phyloP scores from a whole-genome alignment of 2,113 vertebrate genomes.

The Malaclemys terrapin region DNA sequence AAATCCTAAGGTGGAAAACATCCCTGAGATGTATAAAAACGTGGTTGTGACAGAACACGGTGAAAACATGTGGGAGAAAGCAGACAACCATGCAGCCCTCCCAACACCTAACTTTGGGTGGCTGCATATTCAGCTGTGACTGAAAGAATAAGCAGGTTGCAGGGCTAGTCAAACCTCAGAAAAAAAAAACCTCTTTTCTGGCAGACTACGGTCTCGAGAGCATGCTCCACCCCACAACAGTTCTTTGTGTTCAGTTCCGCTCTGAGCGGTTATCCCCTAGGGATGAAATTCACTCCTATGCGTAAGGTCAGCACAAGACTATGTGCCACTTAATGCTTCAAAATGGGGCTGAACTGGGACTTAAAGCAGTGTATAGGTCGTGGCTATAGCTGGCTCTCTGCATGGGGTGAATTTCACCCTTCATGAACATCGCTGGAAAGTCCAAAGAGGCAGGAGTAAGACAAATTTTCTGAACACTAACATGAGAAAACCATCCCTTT shows the following conservation, averaged over 20 bases:
- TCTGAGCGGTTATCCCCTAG: not conserved
- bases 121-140: not conserved
- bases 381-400: no score
- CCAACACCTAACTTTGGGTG: not conserved
- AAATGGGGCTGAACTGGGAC: not conserved
- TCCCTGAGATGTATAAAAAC: not conserved
- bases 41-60: not conserved
- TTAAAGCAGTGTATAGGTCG: no score
- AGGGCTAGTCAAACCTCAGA: not conserved
- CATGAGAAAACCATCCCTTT: no score
- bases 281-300: not conserved
- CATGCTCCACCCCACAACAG: not conserved
- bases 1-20: not conserved
- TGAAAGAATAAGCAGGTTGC: not conserved
- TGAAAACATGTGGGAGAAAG: not conserved
- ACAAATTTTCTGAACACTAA: not conserved
- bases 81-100: not conserved
- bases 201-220: not conserved
- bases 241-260: not conserved
- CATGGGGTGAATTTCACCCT: not conserved
- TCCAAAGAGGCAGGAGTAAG: not conserved
- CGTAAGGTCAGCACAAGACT: not conserved
- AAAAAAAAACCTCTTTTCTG: not conserved
- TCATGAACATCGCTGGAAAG: not conserved
- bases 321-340: not conserved